Percentiles rank a stretch among this genome's conserved stretches.
Evolutionary conservation across 2,888 invertebrate species (phyloP).

Genomic region (Polydesmus complanatus): DNA sequence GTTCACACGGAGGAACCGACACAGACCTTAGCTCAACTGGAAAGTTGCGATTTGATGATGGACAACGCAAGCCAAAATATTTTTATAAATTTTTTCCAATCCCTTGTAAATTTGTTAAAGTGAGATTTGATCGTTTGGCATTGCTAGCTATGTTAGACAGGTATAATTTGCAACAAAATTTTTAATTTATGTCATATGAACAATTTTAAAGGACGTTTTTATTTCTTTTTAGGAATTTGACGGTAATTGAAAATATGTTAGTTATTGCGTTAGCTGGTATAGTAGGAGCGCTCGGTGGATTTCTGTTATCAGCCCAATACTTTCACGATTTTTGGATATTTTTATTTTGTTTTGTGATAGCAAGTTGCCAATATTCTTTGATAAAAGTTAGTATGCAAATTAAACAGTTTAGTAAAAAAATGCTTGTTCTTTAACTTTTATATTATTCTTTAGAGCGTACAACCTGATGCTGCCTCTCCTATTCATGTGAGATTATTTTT

Average conservation of each 20-base stretch:
- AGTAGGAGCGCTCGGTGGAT: constrained; percentile 73
- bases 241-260: constrained; percentile 61
- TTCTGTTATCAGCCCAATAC: constrained; percentile 65
- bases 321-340: constrained; percentile 87
- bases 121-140: constrained; percentile 82
- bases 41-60: constrained; percentile 20
- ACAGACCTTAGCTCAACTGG: constrained; percentile 15
- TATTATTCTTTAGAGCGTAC: constrained; percentile 77
- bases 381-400: constrained; percentile 44
- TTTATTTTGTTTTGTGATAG: constrained; percentile 93
- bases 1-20: constrained; percentile 26
- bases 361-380: constrained; percentile 91
- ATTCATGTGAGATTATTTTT: too few relatives aligned
- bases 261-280: constrained; percentile 68
- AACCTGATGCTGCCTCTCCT: constrained; percentile 96
- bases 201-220: neutral
- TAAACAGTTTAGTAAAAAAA: neutral
- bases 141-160: constrained; percentile 80
- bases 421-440: constrained; percentile 9
- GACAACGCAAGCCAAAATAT: constrained; percentile 34
- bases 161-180: constrained; percentile 24
- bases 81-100: constrained; percentile 63
- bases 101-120: constrained; percentile 52
- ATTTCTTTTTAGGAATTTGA: constrained; percentile 49
- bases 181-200: neutral